A percentile compares a stretch with the other conserved stretches of the same genome.
These are phyloP conservation scores for Nasonia giraulti DNA, from an alignment of 1,140 invertebrate genomes.

Conservation along the genomic window DNA sequence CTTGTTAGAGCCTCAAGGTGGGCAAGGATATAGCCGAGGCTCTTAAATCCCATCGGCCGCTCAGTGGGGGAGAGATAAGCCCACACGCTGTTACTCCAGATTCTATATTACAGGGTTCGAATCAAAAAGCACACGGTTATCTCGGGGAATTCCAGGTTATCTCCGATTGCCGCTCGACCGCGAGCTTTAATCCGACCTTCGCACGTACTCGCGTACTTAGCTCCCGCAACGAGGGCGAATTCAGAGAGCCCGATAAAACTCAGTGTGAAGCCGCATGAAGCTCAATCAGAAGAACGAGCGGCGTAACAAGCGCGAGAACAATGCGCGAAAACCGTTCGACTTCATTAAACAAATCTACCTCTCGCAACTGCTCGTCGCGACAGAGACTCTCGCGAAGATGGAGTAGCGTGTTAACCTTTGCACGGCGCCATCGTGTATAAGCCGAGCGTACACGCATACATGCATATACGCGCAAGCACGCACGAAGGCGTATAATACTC, in stretches of 20 bases:
- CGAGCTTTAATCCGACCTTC: background rate
- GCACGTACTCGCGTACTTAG: background rate
- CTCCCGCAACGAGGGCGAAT: too few relatives aligned
- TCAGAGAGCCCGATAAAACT: too few relatives aligned
- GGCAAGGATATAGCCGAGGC: background rate
- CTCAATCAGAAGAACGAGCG: background rate
- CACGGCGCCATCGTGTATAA: constrained; percentile 43
- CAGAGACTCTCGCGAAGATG: constrained; percentile 18
- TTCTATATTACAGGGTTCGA: too few relatives aligned
- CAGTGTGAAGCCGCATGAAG: background rate
- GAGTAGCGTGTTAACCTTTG: constrained; percentile 52
- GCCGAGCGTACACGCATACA: constrained; percentile 8
- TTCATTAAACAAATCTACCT: constrained; percentile 10
- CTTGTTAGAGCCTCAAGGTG: background rate
- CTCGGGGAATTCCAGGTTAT: background rate
- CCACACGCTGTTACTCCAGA: too few relatives aligned
- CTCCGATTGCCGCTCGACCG: background rate
- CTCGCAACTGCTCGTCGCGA: background rate
- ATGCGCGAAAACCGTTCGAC: background rate
- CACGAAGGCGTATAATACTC: constrained; percentile 44
- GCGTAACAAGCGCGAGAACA: background rate
- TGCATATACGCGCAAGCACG: background rate
- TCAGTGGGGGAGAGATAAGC: background rate
- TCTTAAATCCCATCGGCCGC: background rate
- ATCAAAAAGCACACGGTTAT: background rate